Evolutionary conservation across 2,888 invertebrate species (phyloP), one percentile per base, ranked within the genome.

Genomic region (Blastobasis adustella): DNA sequence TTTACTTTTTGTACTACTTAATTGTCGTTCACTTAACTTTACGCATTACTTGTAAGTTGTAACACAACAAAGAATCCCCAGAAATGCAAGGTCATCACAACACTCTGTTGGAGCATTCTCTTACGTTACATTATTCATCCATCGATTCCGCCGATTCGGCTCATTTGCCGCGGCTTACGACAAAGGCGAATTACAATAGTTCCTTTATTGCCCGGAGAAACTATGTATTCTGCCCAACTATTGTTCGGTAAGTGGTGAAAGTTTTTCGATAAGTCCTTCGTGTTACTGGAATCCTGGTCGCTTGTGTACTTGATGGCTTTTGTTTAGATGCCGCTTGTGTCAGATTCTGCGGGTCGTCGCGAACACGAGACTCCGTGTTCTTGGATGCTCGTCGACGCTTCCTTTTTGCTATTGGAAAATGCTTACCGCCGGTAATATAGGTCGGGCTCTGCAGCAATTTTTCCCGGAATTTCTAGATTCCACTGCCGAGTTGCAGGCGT

Each of bases 281-380:
- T 23, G 61, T 73, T 74, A 76, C 66, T 67, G 67, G 69, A 60
- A 65, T 63, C 62, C 54, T 54, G 58, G 61, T 67, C 64, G 69
- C 72, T 74, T 69, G 66, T 66, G 68, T 23, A 23, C 23, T 23
- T 67, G 62, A 81, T 76, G 62, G 73, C 76, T 63, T 78, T 81
- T 82, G 79, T 81, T 80, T 71, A 71, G 73, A 79, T 75, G 75
- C 81, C 76, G 79, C 2, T 23, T 23, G 23, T 23, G 23, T 71
- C 72, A 67, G 75, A 76, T 73, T 69, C 73, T 80, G 76, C 69
- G 73, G 73, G 76, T 73, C 58, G 69, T 69, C 67, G 75, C 63
- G 71, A 76, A 76, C 77, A 72, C 65, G 67, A 67, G 65, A 66
- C 73, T 69, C 66, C 69, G 67, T 63, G 66, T 68, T 66, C 68